Evolutionary conservation across 2,888 invertebrate genomes (phyloP), one percentile per base, ranked within the genome.

Genomic region (Notodonta dromedarius): DNA sequence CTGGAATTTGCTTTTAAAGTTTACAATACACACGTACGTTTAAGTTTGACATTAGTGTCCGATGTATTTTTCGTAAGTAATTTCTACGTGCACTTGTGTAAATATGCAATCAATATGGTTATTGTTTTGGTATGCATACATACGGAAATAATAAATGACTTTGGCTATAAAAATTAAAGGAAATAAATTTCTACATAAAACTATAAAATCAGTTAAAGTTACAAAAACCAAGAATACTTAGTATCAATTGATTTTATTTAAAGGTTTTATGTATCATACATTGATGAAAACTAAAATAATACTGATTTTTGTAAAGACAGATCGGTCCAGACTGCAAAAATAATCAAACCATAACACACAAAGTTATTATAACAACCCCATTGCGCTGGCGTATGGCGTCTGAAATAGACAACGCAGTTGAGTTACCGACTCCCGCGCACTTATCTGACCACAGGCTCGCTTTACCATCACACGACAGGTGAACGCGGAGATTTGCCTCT

Each of bases 91-190:
- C 52, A 52, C 56, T 56, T 60, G 55, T 56, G 24, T 44, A 14
- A 60, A 61, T 48, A 39, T 55, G 52, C 46, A 59, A 58, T 52
- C 52, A 51, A 51, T 52, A 8, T 16, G 46, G 46, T 46, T 5
- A 46, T 13, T 46, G n/a, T 16, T 50, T 46, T 12, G 8, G 8
- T 14, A n/a, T 2, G 16, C 12, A 4, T 46, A 46, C n/a, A 11
- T 46, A 5, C 46, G 13, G 2, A 46, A 46, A 46, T 13, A 46
- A 46, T 46, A 46, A n/a, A n/a, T 46, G 4, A n/a, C 5, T 42
- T 42, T 35, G 35, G 7, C 35, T 35, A 0, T 0, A 35, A 35
- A 35, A 35, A 35, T 35, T 35, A 35, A 35, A 35, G 7, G 4
- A 35, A 35, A 6, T 35, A 3, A 35, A 35, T 35, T 6, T 35